A percentile compares a stretch with the other conserved stretches of the same genome.
Evolutionary conservation across 2,888 invertebrate genomes (phyloP).

Genomic region (Thereva unica): DNA sequence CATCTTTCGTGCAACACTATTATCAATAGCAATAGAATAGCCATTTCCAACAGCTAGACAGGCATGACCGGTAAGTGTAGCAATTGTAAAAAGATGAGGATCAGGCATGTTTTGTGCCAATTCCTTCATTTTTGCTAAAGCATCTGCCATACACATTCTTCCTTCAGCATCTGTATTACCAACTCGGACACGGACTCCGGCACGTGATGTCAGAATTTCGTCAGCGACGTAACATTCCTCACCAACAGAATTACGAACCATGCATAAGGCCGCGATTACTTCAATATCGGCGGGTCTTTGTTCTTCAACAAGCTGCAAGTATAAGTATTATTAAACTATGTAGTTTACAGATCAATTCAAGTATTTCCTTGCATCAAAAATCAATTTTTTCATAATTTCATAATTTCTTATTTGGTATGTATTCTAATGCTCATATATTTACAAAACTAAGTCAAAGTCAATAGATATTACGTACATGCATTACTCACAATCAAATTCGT

Average conservation of each 20-base stretch:
- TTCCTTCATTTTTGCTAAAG: conserved; percentile 72
- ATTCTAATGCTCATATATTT: too few species aligned
- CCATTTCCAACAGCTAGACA: conserved; percentile 68
- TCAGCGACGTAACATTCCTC: conserved; percentile 87
- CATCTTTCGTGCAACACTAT: conserved; percentile 69
- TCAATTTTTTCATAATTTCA: too few species aligned
- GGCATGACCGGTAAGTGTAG: conserved; percentile 89
- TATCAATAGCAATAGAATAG: conserved; percentile 78
- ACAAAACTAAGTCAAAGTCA: too few species aligned
- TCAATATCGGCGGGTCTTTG: conserved; percentile 70
- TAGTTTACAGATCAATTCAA: too few species aligned
- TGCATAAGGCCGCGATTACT: conserved; percentile 80
- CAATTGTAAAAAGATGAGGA: conserved; percentile 87
- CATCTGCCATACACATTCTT: conserved; percentile 89
- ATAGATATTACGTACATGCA: too few species aligned
- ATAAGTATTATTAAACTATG: conserved; percentile 60
- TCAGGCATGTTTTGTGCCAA: conserved; percentile 70
- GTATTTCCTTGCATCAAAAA: too few species aligned
- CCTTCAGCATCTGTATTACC: conserved; percentile 97
- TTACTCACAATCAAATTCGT: too few species aligned
- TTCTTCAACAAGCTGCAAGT: conserved; percentile 55
- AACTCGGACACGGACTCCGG: conserved; percentile 81
- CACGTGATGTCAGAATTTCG: conserved; percentile 83
- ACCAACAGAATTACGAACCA: conserved; percentile 91
- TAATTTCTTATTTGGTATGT: too few species aligned